Evolutionary conservation across 1,140 invertebrate genomes (phyloP), one percentile per base, ranked within the genome.

Genomic region (Phocides pigmalion): DNA sequence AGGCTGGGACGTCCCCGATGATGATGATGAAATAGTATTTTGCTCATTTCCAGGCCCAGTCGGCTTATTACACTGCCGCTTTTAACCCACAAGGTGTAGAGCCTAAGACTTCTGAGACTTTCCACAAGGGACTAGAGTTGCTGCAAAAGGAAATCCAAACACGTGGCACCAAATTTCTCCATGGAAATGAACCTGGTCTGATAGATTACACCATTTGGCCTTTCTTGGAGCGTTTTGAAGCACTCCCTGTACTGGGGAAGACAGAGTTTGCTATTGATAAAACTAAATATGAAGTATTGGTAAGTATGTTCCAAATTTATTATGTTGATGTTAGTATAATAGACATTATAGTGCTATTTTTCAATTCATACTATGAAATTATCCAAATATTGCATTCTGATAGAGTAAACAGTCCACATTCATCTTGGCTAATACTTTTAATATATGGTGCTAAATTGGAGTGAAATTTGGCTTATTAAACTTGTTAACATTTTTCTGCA

Each of bases 161-260:
- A 19, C 93, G 96, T 69, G 93, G 92, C 62, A 95, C 94, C 6
- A 92, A 92, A 22, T 97, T 94, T 76, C 95, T 96, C 79, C 92
- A 94, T 74, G 95, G 96, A 50, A 80, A 91, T 19, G 90, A 94
- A 62, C 95, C 96, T 20, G 96, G 95, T 16, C 94, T 96, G 93
- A 89, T 97, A 22, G 96, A 97, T 83, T 95, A 95, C 51, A 97
- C 97, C 93, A 94, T 97, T 53, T 97, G 96, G 96, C 96, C 97
- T n/a, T 97, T 96, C 95, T 95, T 95, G 74, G 96, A 97, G 81
- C 92, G 96, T 61, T 91, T 95, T 28, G 93, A 94, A 72, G 84
- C 94, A 35, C 81, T 95, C 14, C 93, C 91, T 56, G 70, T 95
- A 6, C 69, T 95, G 44, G 91, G 92, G 16, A 93, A 93, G 17